Percentiles rank a stretch among this genome's conserved stretches.
Conservation (phyloP, 92 coral and sea anemone genomes). For the Porites lobata region DNA sequence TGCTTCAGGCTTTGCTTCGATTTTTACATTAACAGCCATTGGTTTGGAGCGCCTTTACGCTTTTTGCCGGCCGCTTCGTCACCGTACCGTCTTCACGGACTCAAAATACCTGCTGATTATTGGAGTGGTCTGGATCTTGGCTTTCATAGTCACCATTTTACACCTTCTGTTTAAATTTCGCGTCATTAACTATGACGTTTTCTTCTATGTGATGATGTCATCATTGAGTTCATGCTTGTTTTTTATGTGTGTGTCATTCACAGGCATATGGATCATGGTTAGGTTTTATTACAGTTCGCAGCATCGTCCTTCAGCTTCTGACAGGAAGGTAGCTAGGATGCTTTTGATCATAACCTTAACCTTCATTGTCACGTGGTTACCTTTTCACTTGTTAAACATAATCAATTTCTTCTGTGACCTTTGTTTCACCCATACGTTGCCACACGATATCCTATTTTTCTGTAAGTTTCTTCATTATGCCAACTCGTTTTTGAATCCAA, state of each 20-base stretch:
- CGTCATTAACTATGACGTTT: constrained; percentile 56
- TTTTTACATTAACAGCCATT: constrained; percentile 58
- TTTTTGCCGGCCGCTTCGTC: constrained; percentile 42
- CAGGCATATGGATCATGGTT: constrained; percentile 71
- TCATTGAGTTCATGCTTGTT: constrained; percentile 63
- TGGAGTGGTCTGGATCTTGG: constrained; percentile 58
- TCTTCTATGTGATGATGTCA: constrained; percentile 74
- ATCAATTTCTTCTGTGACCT: constrained; percentile 61
- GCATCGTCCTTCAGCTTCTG: constrained; percentile 60
- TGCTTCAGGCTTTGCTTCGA: constrained; percentile 63
- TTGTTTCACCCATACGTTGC: constrained; percentile 56
- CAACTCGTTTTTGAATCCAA: constrained; percentile 78
- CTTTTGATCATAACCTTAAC: constrained; percentile 70
- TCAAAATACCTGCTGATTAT: constrained; percentile 37
- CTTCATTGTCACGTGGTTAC: constrained; percentile 83
- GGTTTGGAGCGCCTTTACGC: constrained; percentile 61
- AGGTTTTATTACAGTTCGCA: constrained; percentile 64
- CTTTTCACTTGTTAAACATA: constrained; percentile 80
- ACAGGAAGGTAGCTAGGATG: constrained; percentile 74
- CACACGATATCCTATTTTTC: constrained; percentile 62
- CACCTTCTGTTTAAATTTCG: constrained; percentile 68
- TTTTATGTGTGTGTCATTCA: constrained; percentile 70
- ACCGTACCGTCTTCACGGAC: constrained; percentile 17
- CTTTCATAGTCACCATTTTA: constrained; percentile 67
- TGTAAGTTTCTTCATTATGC: constrained; percentile 81